phyloP scores from a whole-genome alignment of 2,888 invertebrate species.

The Dichetophora obliterata region DNA sequence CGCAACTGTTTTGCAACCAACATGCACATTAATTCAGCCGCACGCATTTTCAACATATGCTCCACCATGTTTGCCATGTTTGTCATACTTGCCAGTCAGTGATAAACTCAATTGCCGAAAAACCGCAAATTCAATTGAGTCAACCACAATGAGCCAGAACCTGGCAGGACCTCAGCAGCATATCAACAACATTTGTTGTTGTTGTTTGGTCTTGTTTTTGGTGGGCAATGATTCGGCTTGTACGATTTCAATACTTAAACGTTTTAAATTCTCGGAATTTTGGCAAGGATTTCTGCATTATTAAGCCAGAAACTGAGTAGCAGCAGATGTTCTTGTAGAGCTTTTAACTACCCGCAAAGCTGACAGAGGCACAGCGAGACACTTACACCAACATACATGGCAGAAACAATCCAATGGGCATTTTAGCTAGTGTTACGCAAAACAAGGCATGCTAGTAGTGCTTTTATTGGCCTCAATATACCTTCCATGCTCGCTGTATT shows the following conservation, averaged over 20 bases:
- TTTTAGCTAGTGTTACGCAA: too few species aligned
- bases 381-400: background rate
- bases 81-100: too few species aligned
- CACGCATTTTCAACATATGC: background rate
- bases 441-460: too few species aligned
- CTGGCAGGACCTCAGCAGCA: background rate
- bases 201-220: background rate
- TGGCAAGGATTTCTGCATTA: background rate
- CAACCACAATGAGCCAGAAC: background rate
- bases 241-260: slow-evolving; percentile 6
- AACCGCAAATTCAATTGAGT: too few species aligned
- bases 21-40: background rate
- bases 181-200: background rate
- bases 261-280: background rate
- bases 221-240: background rate
- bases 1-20: too few species aligned
- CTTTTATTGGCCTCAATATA: too few species aligned
- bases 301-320: background rate
- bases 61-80: background rate
- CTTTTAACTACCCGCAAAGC: background rate
- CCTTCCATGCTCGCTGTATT: too few species aligned
- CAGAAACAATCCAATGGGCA: too few species aligned
- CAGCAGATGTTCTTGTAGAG: background rate
- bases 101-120: too few species aligned
- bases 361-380: background rate